phyloP scores from a whole-genome alignment of 2,888 invertebrate species.

The Apamea crenata region DNA sequence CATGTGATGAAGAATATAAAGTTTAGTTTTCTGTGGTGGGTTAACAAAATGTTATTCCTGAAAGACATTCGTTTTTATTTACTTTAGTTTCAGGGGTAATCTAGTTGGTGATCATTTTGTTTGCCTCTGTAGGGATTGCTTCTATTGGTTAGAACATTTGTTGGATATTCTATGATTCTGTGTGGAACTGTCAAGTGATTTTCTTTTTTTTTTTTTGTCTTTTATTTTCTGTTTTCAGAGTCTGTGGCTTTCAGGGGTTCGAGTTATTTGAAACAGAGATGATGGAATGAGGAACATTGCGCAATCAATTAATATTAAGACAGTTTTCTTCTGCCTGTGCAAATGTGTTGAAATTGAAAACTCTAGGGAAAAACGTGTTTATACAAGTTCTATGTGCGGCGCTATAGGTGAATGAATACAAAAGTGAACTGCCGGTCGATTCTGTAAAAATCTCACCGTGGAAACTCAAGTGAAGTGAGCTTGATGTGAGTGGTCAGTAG shows the following conservation, averaged over 20 bases:
- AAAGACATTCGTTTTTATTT: conserved; percentile 68
- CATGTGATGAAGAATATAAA: accelerated
- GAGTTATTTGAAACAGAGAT: too few relatives aligned
- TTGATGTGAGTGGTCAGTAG: too few relatives aligned
- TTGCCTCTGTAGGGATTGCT: conserved; percentile 51
- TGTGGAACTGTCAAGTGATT: conserved; percentile 16
- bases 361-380: too few relatives aligned
- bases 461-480: too few relatives aligned
- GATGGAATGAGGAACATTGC: too few relatives aligned
- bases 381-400: too few relatives aligned
- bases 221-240: background rate
- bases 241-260: background rate
- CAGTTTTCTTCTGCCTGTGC: too few relatives aligned
- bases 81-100: conserved; percentile 64
- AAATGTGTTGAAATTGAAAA: too few relatives aligned
- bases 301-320: too few relatives aligned
- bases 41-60: conserved; percentile 37
- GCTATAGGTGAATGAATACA: too few relatives aligned
- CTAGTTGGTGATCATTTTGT: conserved; percentile 62
- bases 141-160: conserved; percentile 23
- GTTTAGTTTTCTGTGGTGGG: background rate
- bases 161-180: conserved; percentile 16
- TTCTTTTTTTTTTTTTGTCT: background rate
- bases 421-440: too few relatives aligned
- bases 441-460: too few relatives aligned